These are phyloP conservation scores for Psophia crepitans DNA, from an alignment of 2,113 vertebrate species.

Conservation along the genomic window DNA sequence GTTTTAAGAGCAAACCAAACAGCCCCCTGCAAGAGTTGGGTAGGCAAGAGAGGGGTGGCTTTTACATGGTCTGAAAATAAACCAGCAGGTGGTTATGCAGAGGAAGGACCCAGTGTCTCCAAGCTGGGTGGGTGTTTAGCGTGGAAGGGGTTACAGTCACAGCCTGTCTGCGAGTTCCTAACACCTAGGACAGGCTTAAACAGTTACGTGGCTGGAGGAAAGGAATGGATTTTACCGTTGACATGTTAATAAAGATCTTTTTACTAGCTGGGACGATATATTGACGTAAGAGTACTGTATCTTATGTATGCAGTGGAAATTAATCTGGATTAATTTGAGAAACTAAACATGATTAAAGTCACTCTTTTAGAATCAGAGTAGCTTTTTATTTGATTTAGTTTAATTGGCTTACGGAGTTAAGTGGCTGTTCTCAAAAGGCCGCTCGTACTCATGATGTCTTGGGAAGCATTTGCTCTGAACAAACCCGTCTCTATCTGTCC, in stretches of 20 bases:
- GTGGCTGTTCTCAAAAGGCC: not conserved
- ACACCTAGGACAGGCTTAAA: not conserved
- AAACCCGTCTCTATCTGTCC: not conserved
- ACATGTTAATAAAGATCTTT: not conserved
- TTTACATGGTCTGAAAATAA: not conserved
- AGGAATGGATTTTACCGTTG: not conserved
- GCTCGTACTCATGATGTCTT: not conserved
- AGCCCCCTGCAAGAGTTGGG: not conserved
- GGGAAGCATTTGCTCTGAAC: not conserved
- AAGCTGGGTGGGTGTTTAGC: not conserved
- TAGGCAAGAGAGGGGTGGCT: not conserved
- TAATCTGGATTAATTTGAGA: conserved; percentile 17
- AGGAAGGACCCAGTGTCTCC: not conserved
- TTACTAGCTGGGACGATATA: not conserved
- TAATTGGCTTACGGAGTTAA: not conserved
- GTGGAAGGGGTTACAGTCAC: not conserved
- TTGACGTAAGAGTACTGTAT: not conserved
- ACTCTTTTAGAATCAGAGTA: not conserved
- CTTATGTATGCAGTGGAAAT: not conserved
- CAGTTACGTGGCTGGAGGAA: not conserved
- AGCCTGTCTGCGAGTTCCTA: not conserved
- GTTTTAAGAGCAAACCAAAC: not conserved
- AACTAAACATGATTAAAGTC: not conserved
- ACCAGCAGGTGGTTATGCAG: not conserved
- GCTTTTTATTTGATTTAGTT: not conserved